phyloP scores from a whole-genome alignment of 2,113 vertebrate species.

The Crotalus horridus region DNA sequence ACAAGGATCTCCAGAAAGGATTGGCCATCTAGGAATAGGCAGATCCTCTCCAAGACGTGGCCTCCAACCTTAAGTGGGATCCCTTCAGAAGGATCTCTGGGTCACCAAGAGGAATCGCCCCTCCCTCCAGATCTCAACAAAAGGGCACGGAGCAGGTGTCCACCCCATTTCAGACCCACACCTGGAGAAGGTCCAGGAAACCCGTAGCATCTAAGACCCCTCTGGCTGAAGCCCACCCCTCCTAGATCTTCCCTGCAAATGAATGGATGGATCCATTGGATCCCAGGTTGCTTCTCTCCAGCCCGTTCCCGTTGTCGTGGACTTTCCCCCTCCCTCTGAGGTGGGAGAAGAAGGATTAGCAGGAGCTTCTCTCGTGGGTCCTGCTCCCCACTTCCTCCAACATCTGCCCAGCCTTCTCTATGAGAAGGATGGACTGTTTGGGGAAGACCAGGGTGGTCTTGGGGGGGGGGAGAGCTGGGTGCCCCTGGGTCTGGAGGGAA shows the following conservation, averaged over 20 bases:
- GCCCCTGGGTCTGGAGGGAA: neutral
- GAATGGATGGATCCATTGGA: neutral
- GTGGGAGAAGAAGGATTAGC: accelerated
- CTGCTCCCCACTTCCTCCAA: too few species aligned
- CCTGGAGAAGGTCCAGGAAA: neutral
- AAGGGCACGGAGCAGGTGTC: neutral
- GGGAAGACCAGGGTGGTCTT: too few species aligned
- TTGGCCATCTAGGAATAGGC: neutral
- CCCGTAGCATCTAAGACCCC: neutral
- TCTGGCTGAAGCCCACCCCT: neutral
- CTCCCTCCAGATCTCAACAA: neutral
- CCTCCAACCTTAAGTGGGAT: neutral
- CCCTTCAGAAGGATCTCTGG: neutral
- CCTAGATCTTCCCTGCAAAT: neutral
- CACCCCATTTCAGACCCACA: neutral
- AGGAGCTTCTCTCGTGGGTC: too few species aligned
- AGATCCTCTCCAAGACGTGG: neutral
- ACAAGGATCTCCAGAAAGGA: neutral
- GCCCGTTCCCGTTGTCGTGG: too few species aligned
- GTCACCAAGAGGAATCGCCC: neutral
- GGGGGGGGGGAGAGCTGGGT: too few species aligned
- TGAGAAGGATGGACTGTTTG: neutral
- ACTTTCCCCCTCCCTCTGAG: neutral
- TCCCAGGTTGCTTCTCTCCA: neutral
- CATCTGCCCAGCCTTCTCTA: neutral